Base-by-base conservation (phyloP, 2,113 vertebrate genomes). In the Corythoichthys intestinalis region DNA sequence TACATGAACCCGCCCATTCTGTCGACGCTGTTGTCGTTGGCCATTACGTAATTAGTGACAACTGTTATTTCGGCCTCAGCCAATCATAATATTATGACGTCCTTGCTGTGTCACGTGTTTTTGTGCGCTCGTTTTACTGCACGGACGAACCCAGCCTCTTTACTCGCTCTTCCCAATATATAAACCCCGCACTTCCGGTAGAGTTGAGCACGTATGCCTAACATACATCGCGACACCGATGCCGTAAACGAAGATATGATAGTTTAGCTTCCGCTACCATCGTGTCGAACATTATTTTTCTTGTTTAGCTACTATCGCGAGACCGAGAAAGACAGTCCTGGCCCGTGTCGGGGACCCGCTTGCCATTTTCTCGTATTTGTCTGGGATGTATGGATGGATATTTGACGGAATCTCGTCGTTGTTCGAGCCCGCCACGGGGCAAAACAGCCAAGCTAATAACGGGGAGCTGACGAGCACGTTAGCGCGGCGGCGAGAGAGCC, bases 321-420 rank as follows among this genome's bases (percentile, higher is more conserved):
- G 10, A 58, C 56, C 10, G 34, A 58, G 56, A 39, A 0, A 62
- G 68, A 77, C 54, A 83, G 90, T 83, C 88, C 92, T 91, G 91
- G 90, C 84, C 85, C 71, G 75, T 63, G 68, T 63, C 64, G 80
- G 86, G 78, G 76, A 71, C 57, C 62, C 11, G 46, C 77, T 15
- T 86, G 75, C 77, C 65, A 39, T 87, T 78, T 70, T 87, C 3
- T 85, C 78, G 69, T 89, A 91, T 85, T 76, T 92, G 83, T 91
- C 85, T 90, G 92, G 86, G 86, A 93, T 93, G 92, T 93, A 92
- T 88, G 92, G 89, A 92, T 93, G 92, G 92, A 90, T 93, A 89
- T 82, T 90, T 89, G 90, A 90, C 87, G 90, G 91, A 86, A 80
- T 93, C 20, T 91, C 90, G 76, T 93, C 92, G 86, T 83, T 93